These are phyloP conservation scores for Drosophila anomelani DNA, from an alignment of 2,888 invertebrate species.

Conservation along the genomic window DNA sequence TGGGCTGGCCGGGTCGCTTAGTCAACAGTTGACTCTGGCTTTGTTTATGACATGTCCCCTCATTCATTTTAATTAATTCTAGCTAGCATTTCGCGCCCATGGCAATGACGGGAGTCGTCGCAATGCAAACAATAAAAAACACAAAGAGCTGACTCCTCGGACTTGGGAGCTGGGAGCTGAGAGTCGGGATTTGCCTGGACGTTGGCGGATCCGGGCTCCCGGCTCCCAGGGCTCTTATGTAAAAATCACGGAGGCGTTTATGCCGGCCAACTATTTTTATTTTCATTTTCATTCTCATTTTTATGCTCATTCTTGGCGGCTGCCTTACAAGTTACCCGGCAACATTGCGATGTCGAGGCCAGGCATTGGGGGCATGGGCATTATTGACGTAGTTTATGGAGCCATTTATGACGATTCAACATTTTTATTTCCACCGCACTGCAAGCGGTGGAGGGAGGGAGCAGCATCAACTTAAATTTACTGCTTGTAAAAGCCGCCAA, in stretches of 20 bases:
- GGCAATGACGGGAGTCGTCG: conserved; percentile 73
- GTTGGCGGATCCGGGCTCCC: neutral
- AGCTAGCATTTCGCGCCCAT: conserved; percentile 75
- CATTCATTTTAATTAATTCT: conserved; percentile 80
- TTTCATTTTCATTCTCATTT: conserved; percentile 61
- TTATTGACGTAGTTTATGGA: conserved; percentile 80
- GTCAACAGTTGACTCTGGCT: conserved; percentile 76
- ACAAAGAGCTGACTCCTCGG: conserved; percentile 36
- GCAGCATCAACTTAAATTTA: conserved; percentile 73
- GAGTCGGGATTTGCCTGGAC: conserved; percentile 17
- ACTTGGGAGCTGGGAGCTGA: conserved; percentile 3
- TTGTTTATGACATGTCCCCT: conserved; percentile 81
- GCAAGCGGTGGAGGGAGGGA: conserved; percentile 37
- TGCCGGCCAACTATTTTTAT: conserved; percentile 78
- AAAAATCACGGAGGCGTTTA: conserved; percentile 80
- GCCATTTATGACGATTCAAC: conserved; percentile 82
- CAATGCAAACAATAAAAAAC: conserved; percentile 70
- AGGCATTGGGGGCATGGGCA: conserved; percentile 32
- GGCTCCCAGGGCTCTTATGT: conserved; percentile 57
- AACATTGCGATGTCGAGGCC: conserved; percentile 54
- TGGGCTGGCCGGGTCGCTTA: conserved; percentile 59
- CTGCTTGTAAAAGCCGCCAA: conserved; percentile 68
- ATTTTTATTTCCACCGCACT: conserved; percentile 78
- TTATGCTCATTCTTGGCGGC: conserved; percentile 59
- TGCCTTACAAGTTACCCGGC: conserved; percentile 56